Percentiles rank a stretch among this genome's conserved stretches.
These are phyloP conservation scores for Drosophila paranaensis DNA, from an alignment of 2,888 invertebrate species.

Conservation along the genomic window DNA sequence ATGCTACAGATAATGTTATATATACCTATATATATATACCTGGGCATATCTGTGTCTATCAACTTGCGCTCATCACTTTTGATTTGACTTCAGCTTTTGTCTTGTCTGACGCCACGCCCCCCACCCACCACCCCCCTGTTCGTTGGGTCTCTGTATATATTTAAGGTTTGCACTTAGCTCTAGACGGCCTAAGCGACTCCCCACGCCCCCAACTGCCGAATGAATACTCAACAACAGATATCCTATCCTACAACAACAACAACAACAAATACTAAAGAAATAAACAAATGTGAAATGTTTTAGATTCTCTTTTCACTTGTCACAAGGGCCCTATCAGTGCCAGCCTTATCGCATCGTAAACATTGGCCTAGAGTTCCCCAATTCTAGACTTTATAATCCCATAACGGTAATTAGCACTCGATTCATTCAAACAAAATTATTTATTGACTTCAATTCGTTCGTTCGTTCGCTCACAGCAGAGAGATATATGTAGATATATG, in stretches of 20 bases:
- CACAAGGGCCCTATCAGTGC: not conserved
- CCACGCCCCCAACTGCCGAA: slow-evolving; percentile 24
- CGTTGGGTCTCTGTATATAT: slow-evolving; percentile 7
- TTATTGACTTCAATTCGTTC: too few relatives aligned
- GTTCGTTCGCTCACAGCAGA: too few relatives aligned
- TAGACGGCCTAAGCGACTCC: slow-evolving; percentile 8
- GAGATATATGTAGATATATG: too few relatives aligned
- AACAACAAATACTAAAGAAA: slow-evolving; percentile 18
- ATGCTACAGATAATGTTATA: not conserved
- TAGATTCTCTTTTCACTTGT: not conserved
- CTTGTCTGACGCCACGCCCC: not conserved
- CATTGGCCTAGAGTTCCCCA: too few relatives aligned
- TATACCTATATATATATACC: not conserved
- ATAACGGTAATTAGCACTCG: too few relatives aligned
- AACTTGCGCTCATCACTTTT: not conserved
- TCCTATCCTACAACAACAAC: not conserved
- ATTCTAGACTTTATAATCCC: too few relatives aligned
- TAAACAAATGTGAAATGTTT: slow-evolving; percentile 33
- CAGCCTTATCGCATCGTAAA: too few relatives aligned
- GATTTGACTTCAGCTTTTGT: slow-evolving; percentile 1
- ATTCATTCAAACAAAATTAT: too few relatives aligned
- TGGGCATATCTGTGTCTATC: too few relatives aligned
- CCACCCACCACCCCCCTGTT: not conserved
- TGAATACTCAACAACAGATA: slow-evolving; percentile 43
- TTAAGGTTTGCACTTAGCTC: slow-evolving; percentile 8